Evolutionary conservation across 2,113 vertebrate genomes (phyloP).

Genomic region (Dromas ardeola): DNA sequence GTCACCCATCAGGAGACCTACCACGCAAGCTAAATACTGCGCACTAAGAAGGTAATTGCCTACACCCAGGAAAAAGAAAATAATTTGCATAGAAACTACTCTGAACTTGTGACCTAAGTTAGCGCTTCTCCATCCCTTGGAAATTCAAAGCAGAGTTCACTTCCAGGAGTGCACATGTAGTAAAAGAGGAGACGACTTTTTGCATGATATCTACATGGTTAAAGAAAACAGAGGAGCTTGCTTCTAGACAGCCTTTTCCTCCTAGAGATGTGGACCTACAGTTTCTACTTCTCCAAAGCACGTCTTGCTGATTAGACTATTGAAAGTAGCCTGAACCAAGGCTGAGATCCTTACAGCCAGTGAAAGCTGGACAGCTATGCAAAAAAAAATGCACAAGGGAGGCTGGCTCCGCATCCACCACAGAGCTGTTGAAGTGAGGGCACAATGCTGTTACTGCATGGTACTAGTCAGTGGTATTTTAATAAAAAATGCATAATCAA

Average conservation of each 20-base stretch:
- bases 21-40: neutral
- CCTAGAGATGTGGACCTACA: neutral
- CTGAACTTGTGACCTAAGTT: neutral
- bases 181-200: neutral
- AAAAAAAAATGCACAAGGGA: neutral
- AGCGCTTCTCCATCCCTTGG: neutral
- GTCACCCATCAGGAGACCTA: neutral
- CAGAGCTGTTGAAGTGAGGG: neutral
- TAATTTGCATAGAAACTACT: neutral
- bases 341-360: neutral
- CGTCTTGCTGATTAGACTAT: neutral
- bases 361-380: neutral
- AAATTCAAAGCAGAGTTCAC: neutral
- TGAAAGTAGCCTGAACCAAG: neutral
- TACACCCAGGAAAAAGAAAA: neutral
- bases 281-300: neutral
- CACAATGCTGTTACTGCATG: neutral
- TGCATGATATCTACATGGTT: neutral
- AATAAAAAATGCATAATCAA: neutral
- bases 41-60: neutral
- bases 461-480: neutral
- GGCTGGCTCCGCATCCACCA: neutral
- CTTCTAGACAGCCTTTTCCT: neutral
- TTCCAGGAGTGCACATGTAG: neutral
- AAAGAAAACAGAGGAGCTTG: neutral